Percentiles rank a stretch among this genome's conserved stretches.
Conservation (phyloP, 2,113 vertebrate species). For the Himantopus leucocephalus region DNA sequence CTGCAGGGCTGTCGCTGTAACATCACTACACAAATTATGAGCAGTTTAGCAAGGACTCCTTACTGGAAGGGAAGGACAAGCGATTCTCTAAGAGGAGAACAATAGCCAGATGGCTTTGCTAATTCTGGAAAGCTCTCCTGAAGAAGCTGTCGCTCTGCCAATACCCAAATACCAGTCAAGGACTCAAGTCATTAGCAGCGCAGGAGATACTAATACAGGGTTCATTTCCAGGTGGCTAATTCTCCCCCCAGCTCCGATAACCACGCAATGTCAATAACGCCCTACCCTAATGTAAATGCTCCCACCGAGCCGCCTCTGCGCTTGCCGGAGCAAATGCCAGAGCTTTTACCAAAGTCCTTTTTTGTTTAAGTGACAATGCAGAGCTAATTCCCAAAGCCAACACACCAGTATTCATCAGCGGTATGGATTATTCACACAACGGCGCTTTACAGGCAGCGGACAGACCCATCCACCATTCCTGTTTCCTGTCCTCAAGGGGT, state of each 20-base stretch:
- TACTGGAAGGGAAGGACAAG: not conserved
- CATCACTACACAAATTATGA: not conserved
- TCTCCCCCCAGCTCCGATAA: not conserved
- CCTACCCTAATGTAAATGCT: not conserved
- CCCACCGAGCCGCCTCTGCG: not conserved
- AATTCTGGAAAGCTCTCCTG: conserved; percentile 21
- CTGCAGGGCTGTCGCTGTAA: not conserved
- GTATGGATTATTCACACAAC: not conserved
- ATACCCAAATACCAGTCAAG: not conserved
- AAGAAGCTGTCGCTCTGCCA: not conserved
- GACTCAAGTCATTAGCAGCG: not conserved
- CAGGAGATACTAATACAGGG: not conserved
- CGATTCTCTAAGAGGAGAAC: not conserved
- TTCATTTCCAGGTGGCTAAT: not conserved
- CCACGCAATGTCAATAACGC: rapidly evolving
- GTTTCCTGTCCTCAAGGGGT: not conserved
- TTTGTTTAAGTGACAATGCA: not conserved
- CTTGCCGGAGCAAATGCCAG: not conserved
- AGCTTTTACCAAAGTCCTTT: not conserved
- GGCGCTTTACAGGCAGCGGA: not conserved
- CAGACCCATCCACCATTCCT: not conserved
- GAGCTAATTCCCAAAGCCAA: not conserved
- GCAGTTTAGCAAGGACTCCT: not conserved
- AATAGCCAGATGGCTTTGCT: conserved; percentile 58
- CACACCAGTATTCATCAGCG: not conserved